Evolutionary conservation across 1,140 invertebrate species (phyloP), one percentile per base, ranked within the genome.

Genomic region (Heliconius congener): DNA sequence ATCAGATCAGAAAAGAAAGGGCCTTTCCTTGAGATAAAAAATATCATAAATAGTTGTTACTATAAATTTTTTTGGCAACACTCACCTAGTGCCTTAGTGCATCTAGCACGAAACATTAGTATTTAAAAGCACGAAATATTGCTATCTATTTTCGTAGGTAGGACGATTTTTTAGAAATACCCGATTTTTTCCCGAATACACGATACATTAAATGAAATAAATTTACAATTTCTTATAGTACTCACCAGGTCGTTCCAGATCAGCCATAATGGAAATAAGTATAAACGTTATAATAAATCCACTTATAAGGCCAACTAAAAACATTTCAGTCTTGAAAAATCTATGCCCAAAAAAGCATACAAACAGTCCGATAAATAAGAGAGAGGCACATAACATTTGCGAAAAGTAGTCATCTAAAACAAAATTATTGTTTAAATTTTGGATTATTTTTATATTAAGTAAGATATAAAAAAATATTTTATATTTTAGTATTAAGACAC

Each of bases 291-390:
- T 79, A 9, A 96, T 82, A 27, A 94, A 92, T 18, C 95, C 95
- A 81, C 91, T 89, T 6, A 95, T 87, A 77, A 94, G 90, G 42
- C 94, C 95, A 19, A 95, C 80, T 5, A 96, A 80, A 82, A 96
- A 96, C 89, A 96, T 94, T 86, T 96, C 95, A 78, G 95, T 94
- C 85, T 95, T 96, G 85, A 96, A 96, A 87, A 95, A 96, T 23
- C 93, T 91, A 84, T 97, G 96, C 8, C 96, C 96, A 60, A 95
- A 92, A 84, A 96, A 95, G 78, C 95, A 95, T 0, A 96, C 80
- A 77, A 96, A 95, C 1, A 96, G 13, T 4, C 96, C 96, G 50
- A 96, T 76, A 82, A 97, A 95, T 13, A 96, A 80, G 8, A 96
- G 83, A 1, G 94, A 77, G 0, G 95, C 95, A 80, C 94, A 95